These are phyloP conservation scores for Penaeus monodon DNA, from an alignment of 2,888 invertebrate genomes.

Conservation along the genomic window DNA sequence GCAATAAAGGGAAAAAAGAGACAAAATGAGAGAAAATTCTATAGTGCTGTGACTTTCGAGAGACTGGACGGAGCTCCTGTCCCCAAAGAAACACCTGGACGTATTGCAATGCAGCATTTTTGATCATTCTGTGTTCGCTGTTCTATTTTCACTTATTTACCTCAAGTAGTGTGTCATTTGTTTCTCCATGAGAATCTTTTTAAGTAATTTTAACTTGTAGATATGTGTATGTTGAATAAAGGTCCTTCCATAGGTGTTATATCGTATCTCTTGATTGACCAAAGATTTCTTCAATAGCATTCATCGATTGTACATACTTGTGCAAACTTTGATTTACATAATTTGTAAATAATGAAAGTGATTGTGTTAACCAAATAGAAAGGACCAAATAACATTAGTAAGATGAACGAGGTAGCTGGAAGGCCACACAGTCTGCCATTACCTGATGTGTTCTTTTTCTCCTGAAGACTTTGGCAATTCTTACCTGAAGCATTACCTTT, in stretches of 20 bases:
- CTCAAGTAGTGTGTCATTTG: conserved; percentile 57
- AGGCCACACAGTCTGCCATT: conserved; percentile 46
- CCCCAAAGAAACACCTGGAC: conserved; percentile 23
- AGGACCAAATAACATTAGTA: conserved; percentile 61
- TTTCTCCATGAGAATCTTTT: conserved; percentile 61
- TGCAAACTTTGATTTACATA: conserved; percentile 59
- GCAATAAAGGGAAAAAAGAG: background rate
- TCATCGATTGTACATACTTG: conserved; percentile 60
- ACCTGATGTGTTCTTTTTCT: conserved; percentile 53
- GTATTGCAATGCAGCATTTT: conserved; percentile 20
- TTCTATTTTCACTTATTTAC: conserved; percentile 48
- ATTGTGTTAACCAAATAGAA: conserved; percentile 57
- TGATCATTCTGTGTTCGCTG: conserved; percentile 36
- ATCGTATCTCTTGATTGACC: conserved; percentile 59
- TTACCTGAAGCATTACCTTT: conserved; percentile 62
- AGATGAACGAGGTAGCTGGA: conserved; percentile 45
- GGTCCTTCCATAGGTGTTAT: conserved; percentile 63
- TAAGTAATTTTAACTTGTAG: conserved; percentile 61
- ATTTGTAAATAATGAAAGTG: conserved; percentile 59
- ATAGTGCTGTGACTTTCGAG: conserved; percentile 1
- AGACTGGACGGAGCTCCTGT: background rate
- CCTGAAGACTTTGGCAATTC: conserved; percentile 59
- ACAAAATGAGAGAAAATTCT: conserved; percentile 11
- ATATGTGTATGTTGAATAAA: conserved; percentile 58
- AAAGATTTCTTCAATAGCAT: conserved; percentile 61